These are phyloP conservation scores for Lemur catta DNA, from an alignment of 2,797 vertebrate genomes.

Conservation along the genomic window DNA sequence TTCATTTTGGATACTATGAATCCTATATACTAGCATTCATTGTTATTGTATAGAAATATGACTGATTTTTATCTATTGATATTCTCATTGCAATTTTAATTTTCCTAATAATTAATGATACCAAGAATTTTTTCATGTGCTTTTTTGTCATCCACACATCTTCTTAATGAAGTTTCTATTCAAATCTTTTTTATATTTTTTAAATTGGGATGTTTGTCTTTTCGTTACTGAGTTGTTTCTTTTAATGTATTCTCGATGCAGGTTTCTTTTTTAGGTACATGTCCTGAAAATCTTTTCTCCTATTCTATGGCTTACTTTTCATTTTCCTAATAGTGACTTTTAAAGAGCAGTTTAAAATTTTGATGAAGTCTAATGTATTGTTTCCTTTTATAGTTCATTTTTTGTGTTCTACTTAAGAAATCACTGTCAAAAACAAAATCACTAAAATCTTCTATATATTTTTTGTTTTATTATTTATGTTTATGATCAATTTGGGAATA, in stretches of 20 bases:
- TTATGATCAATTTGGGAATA: background rate
- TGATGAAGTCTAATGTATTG: background rate
- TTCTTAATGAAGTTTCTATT: background rate
- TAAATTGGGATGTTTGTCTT: background rate
- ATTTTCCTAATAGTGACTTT: background rate
- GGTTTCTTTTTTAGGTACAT: background rate
- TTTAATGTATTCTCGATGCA: background rate
- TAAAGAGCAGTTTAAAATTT: background rate
- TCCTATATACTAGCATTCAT: background rate
- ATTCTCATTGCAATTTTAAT: background rate
- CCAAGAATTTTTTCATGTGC: background rate
- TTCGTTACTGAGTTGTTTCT: background rate
- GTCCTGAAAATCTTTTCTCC: background rate
- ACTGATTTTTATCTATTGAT: background rate
- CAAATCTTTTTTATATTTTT: background rate
- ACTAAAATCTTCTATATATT: background rate
- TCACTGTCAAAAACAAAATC: background rate
- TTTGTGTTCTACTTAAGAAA: background rate
- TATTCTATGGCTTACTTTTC: background rate
- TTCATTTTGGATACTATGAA: background rate
- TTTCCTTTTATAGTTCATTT: background rate
- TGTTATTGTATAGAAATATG: background rate
- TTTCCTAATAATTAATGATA: background rate
- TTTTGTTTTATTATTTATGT: background rate
- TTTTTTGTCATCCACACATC: background rate